Conservation (phyloP, 2,113 vertebrate genomes). For the Lophius piscatorius region DNA sequence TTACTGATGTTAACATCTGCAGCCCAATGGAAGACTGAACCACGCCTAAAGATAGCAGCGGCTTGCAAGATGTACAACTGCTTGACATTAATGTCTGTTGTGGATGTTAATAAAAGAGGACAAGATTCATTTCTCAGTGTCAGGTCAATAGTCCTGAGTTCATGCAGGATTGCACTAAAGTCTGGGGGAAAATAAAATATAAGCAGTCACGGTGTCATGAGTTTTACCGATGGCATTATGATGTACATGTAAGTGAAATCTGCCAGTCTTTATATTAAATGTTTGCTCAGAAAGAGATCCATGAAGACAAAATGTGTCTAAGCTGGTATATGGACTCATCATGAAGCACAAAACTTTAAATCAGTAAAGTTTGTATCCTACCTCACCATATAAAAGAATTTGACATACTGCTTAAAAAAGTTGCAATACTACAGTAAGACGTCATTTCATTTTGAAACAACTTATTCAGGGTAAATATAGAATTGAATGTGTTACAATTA, state of each 20-base stretch:
- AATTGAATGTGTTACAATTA: neutral
- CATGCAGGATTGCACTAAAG: constrained; percentile 43
- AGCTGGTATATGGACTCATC: neutral
- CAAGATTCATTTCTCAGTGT: constrained; percentile 29
- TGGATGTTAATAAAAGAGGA: constrained; percentile 40
- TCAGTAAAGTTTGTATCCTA: no score
- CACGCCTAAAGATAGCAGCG: constrained; percentile 15
- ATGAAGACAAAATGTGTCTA: neutral
- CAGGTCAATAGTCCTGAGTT: constrained; percentile 32
- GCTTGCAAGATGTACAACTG: constrained; percentile 28
- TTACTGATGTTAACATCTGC: constrained; percentile 51
- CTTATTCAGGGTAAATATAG: neutral
- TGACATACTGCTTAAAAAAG: no score
- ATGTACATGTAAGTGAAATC: constrained; percentile 20
- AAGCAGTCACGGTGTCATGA: constrained; percentile 3
- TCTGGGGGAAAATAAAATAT: constrained; percentile 34
- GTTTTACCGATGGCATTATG: constrained; percentile 9
- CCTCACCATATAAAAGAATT: no score
- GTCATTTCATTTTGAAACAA: no score
- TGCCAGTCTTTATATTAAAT: neutral
- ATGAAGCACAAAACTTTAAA: neutral
- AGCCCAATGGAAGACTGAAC: constrained; percentile 27
- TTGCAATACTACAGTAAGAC: no score
- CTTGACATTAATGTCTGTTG: constrained; percentile 43
- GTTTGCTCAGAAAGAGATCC: no score